Conservation (phyloP, 2,113 vertebrate species). For the Hydrochoerus hydrochaeris region DNA sequence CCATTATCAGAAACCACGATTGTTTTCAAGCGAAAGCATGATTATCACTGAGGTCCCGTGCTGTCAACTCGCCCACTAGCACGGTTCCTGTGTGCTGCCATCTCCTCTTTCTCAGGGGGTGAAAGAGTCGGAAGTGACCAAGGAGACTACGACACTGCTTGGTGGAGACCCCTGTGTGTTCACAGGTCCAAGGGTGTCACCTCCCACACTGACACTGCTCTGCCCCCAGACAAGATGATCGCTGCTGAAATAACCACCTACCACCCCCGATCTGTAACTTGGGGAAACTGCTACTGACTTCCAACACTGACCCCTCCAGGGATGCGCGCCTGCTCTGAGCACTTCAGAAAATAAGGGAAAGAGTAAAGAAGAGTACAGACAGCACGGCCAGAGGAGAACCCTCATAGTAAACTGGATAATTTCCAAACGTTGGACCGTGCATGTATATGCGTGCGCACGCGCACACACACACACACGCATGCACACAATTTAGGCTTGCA, state of each 20-base stretch:
- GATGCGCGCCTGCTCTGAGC: neutral
- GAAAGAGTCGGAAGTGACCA: neutral
- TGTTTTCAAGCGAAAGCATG: neutral
- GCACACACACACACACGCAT: too few relatives aligned
- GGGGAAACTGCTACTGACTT: constrained; percentile 24
- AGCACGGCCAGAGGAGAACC: neutral
- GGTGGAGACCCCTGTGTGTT: neutral
- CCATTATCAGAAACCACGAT: neutral
- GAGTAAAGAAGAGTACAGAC: neutral
- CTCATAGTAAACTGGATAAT: neutral
- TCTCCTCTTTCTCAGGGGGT: neutral
- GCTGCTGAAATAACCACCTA: neutral
- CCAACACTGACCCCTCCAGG: neutral
- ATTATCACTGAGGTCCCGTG: neutral
- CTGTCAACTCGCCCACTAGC: neutral
- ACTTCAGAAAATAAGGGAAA: neutral
- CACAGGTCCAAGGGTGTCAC: neutral
- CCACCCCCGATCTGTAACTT: constrained; percentile 63
- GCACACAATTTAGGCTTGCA: too few relatives aligned
- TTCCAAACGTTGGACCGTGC: neutral
- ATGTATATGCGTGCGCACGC: too few relatives aligned
- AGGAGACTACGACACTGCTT: accelerated
- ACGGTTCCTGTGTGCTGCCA: neutral
- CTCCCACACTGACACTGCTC: neutral
- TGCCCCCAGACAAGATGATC: neutral